Evolutionary conservation across 2,113 vertebrate species (phyloP), one percentile per base, ranked within the genome.

Genomic region (Phrynosoma blainvillii): DNA sequence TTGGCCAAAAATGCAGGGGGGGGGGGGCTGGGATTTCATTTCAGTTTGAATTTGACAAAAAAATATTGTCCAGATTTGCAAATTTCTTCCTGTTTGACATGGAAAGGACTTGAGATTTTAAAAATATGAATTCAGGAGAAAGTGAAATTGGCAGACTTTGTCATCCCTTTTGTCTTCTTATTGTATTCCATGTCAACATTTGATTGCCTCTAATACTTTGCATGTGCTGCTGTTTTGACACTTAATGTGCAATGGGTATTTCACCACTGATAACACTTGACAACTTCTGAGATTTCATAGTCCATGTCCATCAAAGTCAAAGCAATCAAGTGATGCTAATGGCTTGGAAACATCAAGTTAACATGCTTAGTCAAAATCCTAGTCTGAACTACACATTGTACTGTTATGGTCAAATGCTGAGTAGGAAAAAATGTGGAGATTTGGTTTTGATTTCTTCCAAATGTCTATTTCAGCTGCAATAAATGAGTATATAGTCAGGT

Each of bases 251-350:
- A 84, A 75, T 74, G 70, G 47, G 23, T 40, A 56, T 85, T 42
- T 74, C 18, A 25, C 42, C 27, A 40, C 40, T 84, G 52, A 74
- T 74, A 56, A 74, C 75, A 84, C 42, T 84, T 62, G 56, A 62
- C 73, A 62, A 27, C 54, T 36, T 73, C 20, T 54, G 47, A 47
- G 30, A 59, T 84, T 84, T 84, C 47, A 59, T 36, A 84, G 54
- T 36, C 36, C 36, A 75, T 59, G 83, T 54, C 27, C 27, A 71
- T 52, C n/a, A 75, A 56, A 84, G 47, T 54, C 68, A 73, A 73
- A 84, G 56, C 21, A 84, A 75, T 59, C 70, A 84, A 75, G 70
- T 36, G 52, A 75, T 40, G 23, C 83, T 59, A 84, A 84, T 59
- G 54, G 59, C 5, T 75, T 12, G 20, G 79, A 32, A 82, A 68